These are phyloP conservation scores for Ellobius talpinus DNA, from an alignment of 2,113 vertebrate species.

Conservation along the genomic window DNA sequence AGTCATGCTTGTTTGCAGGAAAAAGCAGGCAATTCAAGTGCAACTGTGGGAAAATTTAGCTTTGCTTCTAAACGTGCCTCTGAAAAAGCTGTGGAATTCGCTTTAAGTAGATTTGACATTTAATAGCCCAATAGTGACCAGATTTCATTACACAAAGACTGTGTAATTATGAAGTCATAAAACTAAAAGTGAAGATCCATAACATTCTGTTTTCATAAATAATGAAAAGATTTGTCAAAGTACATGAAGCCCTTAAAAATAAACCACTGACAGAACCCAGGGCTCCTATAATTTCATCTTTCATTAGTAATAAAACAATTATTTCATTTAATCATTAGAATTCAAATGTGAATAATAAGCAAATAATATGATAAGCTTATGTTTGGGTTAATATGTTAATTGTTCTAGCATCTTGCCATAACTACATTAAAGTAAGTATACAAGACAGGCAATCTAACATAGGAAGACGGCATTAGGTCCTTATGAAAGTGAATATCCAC, in stretches of 20 bases:
- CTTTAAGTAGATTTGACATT: not conserved
- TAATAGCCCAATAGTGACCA: not conserved
- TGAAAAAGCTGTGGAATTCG: not conserved
- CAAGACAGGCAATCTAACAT: not conserved
- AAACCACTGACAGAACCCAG: not conserved
- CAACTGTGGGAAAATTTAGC: not conserved
- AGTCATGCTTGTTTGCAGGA: not conserved
- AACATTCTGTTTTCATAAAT: not conserved
- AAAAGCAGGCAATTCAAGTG: not conserved
- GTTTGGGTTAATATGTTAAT: not conserved
- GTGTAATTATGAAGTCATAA: not conserved
- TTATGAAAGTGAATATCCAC: not conserved
- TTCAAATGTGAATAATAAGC: conserved; percentile 38
- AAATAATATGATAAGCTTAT: not conserved
- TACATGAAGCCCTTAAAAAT: not conserved
- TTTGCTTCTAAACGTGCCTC: not conserved
- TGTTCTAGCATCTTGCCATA: not conserved
- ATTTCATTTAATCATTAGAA: not conserved
- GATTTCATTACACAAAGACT: not conserved
- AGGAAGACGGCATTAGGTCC: not conserved
- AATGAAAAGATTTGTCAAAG: not conserved
- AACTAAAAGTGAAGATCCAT: not conserved
- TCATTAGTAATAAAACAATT: conserved; percentile 6
- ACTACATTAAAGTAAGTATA: not conserved
- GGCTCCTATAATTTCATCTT: not conserved